These are phyloP conservation scores for Elmis aenea DNA, from an alignment of 2,888 invertebrate genomes.

Conservation along the genomic window DNA sequence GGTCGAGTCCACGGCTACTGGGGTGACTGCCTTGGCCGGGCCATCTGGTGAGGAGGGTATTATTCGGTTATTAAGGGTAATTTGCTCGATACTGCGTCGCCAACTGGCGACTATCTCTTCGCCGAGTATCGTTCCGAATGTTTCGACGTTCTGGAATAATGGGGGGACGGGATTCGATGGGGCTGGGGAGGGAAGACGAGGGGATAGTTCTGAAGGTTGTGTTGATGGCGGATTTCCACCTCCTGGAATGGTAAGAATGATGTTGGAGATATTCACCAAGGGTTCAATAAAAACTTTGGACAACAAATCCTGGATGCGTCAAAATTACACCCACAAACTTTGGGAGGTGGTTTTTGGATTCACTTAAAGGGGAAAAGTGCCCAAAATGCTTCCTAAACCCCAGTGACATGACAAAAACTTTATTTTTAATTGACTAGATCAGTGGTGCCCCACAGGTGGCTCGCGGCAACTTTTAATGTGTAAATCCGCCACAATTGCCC, in stretches of 20 bases:
- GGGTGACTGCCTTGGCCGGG: conserved; percentile 45
- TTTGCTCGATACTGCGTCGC: conserved; percentile 64
- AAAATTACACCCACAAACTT: no score
- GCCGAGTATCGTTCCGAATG: conserved; percentile 71
- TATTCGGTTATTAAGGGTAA: conserved; percentile 39
- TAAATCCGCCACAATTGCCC: no score
- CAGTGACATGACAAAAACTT: no score
- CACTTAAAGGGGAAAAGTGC: no score
- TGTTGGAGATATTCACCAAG: no score
- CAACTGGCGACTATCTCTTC: conserved; percentile 79
- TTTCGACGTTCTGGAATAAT: conserved; percentile 62
- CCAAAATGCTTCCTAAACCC: no score
- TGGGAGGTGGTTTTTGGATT: no score
- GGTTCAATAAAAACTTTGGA: no score
- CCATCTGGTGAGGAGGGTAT: conserved; percentile 32
- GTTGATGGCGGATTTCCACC: conserved; percentile 30
- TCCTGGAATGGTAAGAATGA: conserved; percentile 31
- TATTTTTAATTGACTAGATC: no score
- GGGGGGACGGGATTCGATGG: conserved; percentile 45
- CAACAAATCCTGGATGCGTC: no score
- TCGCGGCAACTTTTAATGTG: no score
- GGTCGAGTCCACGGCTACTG: conserved; percentile 42
- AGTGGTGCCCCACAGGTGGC: no score
- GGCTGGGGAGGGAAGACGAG: conserved; percentile 23
- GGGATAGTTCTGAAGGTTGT: conserved; percentile 27